phyloP scores from a whole-genome alignment of 2,113 vertebrate species.

The Nansenia antarctica region DNA sequence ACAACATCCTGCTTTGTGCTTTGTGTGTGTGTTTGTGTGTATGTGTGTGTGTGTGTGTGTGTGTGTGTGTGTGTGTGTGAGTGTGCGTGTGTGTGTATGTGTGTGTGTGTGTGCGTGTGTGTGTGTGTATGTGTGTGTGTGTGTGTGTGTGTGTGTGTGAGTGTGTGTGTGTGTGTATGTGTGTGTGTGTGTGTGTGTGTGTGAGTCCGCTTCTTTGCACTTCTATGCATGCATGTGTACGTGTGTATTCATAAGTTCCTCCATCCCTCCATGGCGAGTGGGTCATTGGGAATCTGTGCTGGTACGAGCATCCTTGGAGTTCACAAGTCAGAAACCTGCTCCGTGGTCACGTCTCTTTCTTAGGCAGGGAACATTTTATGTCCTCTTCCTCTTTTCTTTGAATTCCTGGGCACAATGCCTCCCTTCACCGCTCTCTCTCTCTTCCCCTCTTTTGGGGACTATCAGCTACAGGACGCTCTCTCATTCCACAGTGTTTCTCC shows the following conservation, averaged over 20 bases:
- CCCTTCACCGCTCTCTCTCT: slow-evolving; percentile 23
- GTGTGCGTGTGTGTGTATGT: slow-evolving; percentile 30
- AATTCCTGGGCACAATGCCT: background rate
- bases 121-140: background rate
- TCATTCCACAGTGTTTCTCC: too few species aligned
- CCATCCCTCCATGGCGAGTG: too few species aligned
- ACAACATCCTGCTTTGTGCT: too few species aligned
- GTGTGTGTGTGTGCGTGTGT: slow-evolving; percentile 27
- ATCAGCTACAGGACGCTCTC: too few species aligned
- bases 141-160: background rate
- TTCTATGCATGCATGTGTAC: too few species aligned
- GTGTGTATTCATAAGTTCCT: too few species aligned
- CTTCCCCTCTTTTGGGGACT: slow-evolving; percentile 7
- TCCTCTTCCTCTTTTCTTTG: background rate
- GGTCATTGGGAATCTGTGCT: too few species aligned
- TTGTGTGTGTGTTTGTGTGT: slow-evolving; percentile 25
- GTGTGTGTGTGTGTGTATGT: background rate
- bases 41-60: slow-evolving; percentile 20
- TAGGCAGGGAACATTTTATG: too few species aligned
- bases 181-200: slow-evolving; percentile 6
- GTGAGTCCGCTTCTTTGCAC: too few species aligned
- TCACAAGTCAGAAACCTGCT: too few species aligned
- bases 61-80: slow-evolving; percentile 2
- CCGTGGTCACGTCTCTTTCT: background rate
- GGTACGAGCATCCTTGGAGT: too few species aligned